These are phyloP conservation scores for Coluber constrictor DNA, from an alignment of 2,797 vertebrate genomes.

Conservation along the genomic window DNA sequence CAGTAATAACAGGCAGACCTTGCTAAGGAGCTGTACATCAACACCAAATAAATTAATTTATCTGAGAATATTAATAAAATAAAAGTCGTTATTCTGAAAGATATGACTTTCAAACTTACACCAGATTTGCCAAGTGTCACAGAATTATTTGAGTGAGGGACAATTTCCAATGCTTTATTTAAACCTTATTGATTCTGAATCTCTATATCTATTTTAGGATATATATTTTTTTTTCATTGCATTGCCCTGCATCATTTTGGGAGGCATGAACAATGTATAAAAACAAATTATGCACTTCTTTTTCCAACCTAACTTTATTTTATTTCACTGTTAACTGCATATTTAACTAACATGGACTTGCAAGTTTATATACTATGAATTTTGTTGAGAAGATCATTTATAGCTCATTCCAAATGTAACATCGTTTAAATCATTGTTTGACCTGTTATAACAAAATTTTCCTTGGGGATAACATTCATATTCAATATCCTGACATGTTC, in stretches of 20 bases:
- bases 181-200: not conserved
- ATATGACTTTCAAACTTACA: not conserved
- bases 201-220: not conserved
- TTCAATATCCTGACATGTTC: constrained; percentile 41
- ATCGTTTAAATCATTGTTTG: constrained; percentile 42
- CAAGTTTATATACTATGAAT: constrained; percentile 29
- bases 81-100: not conserved
- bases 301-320: constrained; percentile 11
- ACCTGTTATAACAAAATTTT: constrained; percentile 31
- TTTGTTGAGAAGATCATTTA: constrained; percentile 49
- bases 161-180: not conserved
- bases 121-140: not conserved
- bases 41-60: not conserved
- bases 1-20: not conserved
- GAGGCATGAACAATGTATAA: not conserved
- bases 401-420: constrained; percentile 31
- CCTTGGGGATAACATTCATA: constrained; percentile 37
- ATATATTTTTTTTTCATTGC: too few relatives aligned
- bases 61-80: not conserved
- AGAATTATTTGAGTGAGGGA: not conserved
- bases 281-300: not conserved
- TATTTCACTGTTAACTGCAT: constrained; percentile 13
- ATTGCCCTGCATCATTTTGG: not conserved
- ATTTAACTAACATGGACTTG: constrained; percentile 34
- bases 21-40: not conserved